Evolutionary conservation across 2,888 invertebrate genomes (phyloP).

Genomic region (Crematogaster levior): DNA sequence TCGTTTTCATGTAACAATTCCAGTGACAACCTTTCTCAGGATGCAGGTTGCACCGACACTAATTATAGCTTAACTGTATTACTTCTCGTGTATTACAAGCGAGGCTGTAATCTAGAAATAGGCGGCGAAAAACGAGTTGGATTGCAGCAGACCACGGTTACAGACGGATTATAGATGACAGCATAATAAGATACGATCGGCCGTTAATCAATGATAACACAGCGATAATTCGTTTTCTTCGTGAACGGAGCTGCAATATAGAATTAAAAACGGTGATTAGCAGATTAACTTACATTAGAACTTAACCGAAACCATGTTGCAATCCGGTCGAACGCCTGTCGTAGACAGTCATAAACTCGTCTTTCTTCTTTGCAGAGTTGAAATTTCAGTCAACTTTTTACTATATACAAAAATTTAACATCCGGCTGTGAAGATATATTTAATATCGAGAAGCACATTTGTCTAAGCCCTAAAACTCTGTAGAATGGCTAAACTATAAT

Average conservation of each 20-base stretch:
- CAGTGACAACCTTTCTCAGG: neutral
- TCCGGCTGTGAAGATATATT: neutral
- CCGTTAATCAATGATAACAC: conserved; percentile 14
- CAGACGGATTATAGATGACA: conserved; percentile 7
- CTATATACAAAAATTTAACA: neutral
- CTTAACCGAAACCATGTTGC: neutral
- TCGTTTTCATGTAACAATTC: neutral
- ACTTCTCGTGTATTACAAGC: conserved; percentile 7
- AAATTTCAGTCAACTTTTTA: neutral
- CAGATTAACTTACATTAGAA: neutral
- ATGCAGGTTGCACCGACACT: neutral
- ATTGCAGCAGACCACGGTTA: neutral
- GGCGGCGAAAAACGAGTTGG: neutral
- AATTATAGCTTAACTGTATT: conserved; percentile 1
- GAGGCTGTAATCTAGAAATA: conserved; percentile 14
- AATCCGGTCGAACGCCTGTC: neutral
- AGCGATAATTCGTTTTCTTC: neutral
- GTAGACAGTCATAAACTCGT: neutral
- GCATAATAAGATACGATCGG: neutral
- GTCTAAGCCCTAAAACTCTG: neutral
- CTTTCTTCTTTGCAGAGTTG: neutral
- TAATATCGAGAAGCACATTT: neutral
- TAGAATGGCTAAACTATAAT: neutral
- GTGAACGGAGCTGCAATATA: neutral
- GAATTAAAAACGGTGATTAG: conserved; percentile 19